Conservation (phyloP, 2,113 vertebrate genomes). For the Callionymus lyra region DNA sequence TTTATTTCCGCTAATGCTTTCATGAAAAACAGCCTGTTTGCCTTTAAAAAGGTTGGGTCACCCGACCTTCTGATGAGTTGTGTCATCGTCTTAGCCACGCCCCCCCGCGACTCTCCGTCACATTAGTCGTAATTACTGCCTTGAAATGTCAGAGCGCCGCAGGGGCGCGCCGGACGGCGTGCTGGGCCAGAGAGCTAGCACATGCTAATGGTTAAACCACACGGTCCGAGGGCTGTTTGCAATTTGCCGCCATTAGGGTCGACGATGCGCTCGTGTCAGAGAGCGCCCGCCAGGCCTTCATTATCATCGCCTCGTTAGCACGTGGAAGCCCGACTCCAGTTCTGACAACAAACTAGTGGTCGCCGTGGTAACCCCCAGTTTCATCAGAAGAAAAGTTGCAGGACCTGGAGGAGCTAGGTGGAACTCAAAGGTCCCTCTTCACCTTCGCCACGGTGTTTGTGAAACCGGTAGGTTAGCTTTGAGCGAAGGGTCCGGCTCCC, state of each 20-base stretch:
- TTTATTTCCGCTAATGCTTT: too few relatives aligned
- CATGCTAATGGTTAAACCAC: slow-evolving; percentile 54
- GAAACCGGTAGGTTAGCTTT: too few relatives aligned
- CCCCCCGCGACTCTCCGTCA: slow-evolving; percentile 31
- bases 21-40: too few relatives aligned
- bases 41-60: too few relatives aligned
- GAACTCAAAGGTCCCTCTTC: background rate
- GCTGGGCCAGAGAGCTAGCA: slow-evolving; percentile 35
- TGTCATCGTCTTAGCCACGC: slow-evolving; percentile 39
- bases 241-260: too few relatives aligned
- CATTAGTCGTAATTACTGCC: slow-evolving; percentile 48
- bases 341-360: too few relatives aligned
- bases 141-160: slow-evolving; percentile 46
- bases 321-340: background rate
- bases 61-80: slow-evolving; percentile 31
- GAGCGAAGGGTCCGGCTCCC: too few relatives aligned
- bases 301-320: slow-evolving; percentile 31
- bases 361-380: too few relatives aligned
- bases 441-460: background rate
- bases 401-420: too few relatives aligned
- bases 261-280: slow-evolving; percentile 11
- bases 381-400: too few relatives aligned
- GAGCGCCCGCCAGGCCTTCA: too few relatives aligned
- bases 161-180: slow-evolving; percentile 21
- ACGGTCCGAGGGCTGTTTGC: slow-evolving; percentile 12